Percentiles rank a stretch among this genome's conserved stretches.
Evolutionary conservation across 1,140 invertebrate species (phyloP).

Genomic region (Drosophila azteca): DNA sequence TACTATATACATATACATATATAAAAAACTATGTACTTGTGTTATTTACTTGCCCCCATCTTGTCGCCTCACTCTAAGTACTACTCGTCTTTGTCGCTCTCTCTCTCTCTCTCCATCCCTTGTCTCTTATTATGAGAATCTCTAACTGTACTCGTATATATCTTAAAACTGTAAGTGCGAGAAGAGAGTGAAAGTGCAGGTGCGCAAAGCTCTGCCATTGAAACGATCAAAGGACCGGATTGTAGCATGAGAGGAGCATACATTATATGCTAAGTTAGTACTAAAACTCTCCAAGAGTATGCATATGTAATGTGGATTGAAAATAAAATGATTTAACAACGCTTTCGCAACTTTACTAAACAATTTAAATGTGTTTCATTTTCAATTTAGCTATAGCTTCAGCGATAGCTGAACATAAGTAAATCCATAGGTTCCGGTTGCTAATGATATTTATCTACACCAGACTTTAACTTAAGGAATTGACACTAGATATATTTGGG

Average conservation of each 20-base stretch:
- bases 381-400: no score
- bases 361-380: background rate
- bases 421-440: no score
- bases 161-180: conserved; percentile 41
- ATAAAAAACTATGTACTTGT: conserved; percentile 43
- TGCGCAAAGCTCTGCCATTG: conserved; percentile 13
- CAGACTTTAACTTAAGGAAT: no score
- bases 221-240: background rate
- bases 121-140: no score
- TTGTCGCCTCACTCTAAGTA: background rate
- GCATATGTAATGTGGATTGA: conserved; percentile 54
- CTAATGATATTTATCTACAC: no score
- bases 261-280: conserved; percentile 23
- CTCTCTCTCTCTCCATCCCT: conserved; percentile 18
- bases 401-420: no score
- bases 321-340: conserved; percentile 57
- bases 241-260: background rate
- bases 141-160: no score
- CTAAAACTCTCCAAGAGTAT: conserved; percentile 52
- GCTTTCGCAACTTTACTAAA: conserved; percentile 63
- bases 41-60: conserved; percentile 53
- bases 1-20: conserved; percentile 15
- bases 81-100: conserved; percentile 11
- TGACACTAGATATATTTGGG: no score
- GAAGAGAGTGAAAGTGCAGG: conserved; percentile 32